Evolutionary conservation across 2,113 vertebrate genomes (phyloP), one percentile per base, ranked within the genome.

Genomic region (Hippocampus barbouri): DNA sequence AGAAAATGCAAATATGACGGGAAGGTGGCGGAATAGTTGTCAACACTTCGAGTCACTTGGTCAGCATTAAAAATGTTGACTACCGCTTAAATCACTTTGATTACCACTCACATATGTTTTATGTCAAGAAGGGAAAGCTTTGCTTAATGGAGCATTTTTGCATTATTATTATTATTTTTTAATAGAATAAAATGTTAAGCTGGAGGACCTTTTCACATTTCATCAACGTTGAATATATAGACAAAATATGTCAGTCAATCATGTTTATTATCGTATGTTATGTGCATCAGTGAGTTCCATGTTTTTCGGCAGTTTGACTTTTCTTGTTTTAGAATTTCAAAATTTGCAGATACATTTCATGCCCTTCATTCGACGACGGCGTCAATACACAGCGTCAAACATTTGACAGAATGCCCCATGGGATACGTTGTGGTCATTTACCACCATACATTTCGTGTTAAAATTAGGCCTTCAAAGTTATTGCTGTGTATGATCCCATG

Each of bases 1-100:
- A 82, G 79, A 75, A 89, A 87, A 90, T 91, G 86, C 85, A 89
- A 90, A 90, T 89, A 85, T 87, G 84, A 88, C 87, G 78, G 69
- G 20, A 23, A 20, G 10, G 63, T 41, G 64, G 43, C 20, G 64
- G 12, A 72, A 68, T 63, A 80, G 72, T 73, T 68, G 77, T 83
- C 82, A 77, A 85, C 83, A 81, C 73, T 82, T 71, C 14, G 53
- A 75, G 65, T 27, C 65, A 71, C 57, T 83, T 75, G 69, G 74
- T 56, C 66, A 20, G 66, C 72, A 71, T 66, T 30, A 66, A 25
- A 49, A 23, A 25, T 23, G 25, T n/a, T 16, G 21, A 54, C 51
- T 2, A 9, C 6, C 1, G 41, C 20, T 60, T 16, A 8, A 34
- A 60, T 60, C 15, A 15, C 2, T 61, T 2, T 8, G 8, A 34